These are phyloP conservation scores for Aeoliscus strigatus DNA, from an alignment of 2,797 vertebrate species.

Conservation along the genomic window DNA sequence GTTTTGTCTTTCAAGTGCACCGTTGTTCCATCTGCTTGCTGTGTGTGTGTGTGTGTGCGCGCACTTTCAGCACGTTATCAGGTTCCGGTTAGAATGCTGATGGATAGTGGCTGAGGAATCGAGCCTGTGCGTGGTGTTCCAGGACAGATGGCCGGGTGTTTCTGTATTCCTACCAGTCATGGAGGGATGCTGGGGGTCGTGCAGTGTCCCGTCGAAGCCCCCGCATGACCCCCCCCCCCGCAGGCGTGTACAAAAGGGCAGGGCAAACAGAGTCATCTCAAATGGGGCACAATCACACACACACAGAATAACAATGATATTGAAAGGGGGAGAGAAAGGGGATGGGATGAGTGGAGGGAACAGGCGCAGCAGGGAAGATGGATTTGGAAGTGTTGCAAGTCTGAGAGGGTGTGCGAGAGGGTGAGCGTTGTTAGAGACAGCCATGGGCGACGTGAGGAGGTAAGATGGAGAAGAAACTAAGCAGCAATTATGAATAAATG, in stretches of 20 bases:
- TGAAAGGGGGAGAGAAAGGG: background rate
- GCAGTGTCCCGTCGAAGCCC: constrained; percentile 31
- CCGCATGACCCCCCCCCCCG: constrained; percentile 6
- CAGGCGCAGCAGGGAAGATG: constrained; percentile 9
- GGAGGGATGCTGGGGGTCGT: constrained; percentile 45
- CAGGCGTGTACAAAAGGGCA: constrained; percentile 20
- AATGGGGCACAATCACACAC: constrained; percentile 25
- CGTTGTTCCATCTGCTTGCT: constrained; percentile 44
- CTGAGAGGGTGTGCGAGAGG: constrained; percentile 17
- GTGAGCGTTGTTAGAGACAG: constrained; percentile 7
- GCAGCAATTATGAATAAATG: constrained; percentile 12
- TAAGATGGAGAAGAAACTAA: constrained; percentile 6
- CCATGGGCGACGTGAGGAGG: constrained; percentile 4
- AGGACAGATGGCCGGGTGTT: constrained; percentile 61
- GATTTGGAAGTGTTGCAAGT: constrained; percentile 31
- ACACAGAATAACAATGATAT: constrained; percentile 24
- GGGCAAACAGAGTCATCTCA: constrained; percentile 21
- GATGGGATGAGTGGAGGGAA: constrained; percentile 1
- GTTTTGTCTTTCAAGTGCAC: constrained; percentile 20
- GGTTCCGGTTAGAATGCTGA: constrained; percentile 20
- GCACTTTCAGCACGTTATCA: constrained; percentile 31
- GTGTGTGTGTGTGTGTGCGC: constrained; percentile 31
- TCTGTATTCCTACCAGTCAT: constrained; percentile 35
- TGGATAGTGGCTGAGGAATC: constrained; percentile 22
- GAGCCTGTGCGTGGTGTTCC: constrained; percentile 7